Percentiles rank a stretch among this genome's conserved stretches.
These are phyloP conservation scores for Pipra filicauda DNA, from an alignment of 2,113 vertebrate species.

Conservation along the genomic window DNA sequence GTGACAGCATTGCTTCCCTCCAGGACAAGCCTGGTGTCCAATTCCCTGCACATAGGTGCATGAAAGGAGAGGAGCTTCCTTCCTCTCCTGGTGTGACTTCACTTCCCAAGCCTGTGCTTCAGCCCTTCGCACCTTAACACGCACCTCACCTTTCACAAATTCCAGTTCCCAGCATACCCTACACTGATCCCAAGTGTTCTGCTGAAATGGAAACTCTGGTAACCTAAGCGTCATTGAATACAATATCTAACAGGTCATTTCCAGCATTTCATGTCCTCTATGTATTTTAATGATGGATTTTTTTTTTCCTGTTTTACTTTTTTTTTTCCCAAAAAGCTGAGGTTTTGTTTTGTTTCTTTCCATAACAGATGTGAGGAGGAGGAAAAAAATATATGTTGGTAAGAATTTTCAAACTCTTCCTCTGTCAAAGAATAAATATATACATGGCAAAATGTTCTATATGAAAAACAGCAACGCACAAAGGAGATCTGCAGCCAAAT, in stretches of 20 bases:
- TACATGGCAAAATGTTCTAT: not conserved
- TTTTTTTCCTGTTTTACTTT: not conserved
- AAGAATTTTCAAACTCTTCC: not conserved
- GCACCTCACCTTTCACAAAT: not conserved
- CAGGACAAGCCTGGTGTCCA: not conserved
- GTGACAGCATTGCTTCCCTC: not conserved
- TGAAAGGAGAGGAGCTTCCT: rapidly evolving
- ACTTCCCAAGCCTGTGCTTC: not conserved
- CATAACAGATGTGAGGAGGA: not conserved
- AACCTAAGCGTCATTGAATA: not conserved
- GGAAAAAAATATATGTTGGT: not conserved
- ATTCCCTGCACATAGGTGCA: not conserved
- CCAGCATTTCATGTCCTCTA: not conserved
- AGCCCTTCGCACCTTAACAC: not conserved
- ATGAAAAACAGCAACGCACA: not conserved
- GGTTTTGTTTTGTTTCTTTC: not conserved
- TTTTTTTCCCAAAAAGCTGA: not conserved
- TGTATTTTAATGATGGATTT: not conserved
- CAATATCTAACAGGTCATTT: not conserved
- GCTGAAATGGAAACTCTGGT: not conserved
- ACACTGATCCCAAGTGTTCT: not conserved
- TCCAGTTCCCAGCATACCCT: not conserved
- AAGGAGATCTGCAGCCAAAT: not conserved
- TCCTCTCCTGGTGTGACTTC: rapidly evolving
- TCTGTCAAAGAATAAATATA: not conserved